A percentile compares a stretch with the other conserved stretches of the same genome.
phyloP scores from a whole-genome alignment of 2,113 vertebrate genomes.

The Elgaria multicarinata region DNA sequence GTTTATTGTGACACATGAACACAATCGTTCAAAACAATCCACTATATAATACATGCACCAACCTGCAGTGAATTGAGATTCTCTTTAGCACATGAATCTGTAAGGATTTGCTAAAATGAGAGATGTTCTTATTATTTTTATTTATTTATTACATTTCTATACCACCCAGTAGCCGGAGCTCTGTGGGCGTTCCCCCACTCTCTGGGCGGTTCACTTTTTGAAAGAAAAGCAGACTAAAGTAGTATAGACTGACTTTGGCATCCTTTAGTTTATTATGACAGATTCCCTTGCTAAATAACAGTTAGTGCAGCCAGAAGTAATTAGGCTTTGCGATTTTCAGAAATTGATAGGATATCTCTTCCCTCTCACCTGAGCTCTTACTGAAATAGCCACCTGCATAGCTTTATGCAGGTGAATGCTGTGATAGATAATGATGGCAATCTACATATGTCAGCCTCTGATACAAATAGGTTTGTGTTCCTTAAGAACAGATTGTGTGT shows the following conservation, averaged over 20 bases:
- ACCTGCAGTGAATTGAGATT: constrained; percentile 17
- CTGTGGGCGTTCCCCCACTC: too few species aligned
- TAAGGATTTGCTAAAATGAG: not conserved
- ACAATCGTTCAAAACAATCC: not conserved
- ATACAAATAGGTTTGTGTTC: constrained; percentile 53
- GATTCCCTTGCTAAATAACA: constrained; percentile 71
- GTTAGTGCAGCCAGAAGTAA: constrained; percentile 59
- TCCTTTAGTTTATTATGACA: constrained; percentile 63
- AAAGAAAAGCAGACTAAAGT: constrained; percentile 13
- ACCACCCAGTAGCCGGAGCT: too few species aligned
- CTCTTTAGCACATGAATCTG: not conserved
- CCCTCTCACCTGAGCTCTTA: constrained; percentile 43
- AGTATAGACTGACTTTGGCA: constrained; percentile 46
- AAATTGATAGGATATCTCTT: constrained; percentile 50
- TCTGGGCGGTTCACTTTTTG: too few species aligned
- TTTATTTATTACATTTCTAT: not conserved
- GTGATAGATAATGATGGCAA: constrained; percentile 63
- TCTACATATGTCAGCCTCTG: constrained; percentile 67
- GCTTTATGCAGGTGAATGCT: constrained; percentile 62
- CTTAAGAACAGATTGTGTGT: constrained; percentile 34
- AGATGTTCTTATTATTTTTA: not conserved
- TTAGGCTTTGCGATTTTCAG: constrained; percentile 65
- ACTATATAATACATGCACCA: not conserved
- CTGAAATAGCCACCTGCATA: constrained; percentile 60
- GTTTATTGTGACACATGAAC: too few species aligned